Evolutionary conservation across 2,888 invertebrate genomes (phyloP).

Genomic region (Acrocera orbiculus): DNA sequence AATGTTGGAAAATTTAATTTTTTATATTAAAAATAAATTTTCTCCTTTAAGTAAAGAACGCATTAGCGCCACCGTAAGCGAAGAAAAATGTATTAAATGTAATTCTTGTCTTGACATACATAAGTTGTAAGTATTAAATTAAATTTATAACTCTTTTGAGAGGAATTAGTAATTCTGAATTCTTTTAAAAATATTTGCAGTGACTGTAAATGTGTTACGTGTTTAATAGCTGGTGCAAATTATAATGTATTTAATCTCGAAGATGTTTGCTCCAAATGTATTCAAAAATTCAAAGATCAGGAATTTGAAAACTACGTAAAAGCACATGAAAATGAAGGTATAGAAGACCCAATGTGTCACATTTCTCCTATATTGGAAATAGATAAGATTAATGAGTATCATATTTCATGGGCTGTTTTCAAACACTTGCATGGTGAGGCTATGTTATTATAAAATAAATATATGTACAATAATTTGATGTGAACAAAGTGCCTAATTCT

Average conservation of each 20-base stretch:
- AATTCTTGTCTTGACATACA: slow-evolving; percentile 25
- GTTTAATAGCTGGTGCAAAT: not conserved
- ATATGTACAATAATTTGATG: too few species aligned
- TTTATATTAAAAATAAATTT: slow-evolving; percentile 26
- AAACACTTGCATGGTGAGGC: slow-evolving; percentile 23
- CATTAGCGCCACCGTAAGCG: slow-evolving; percentile 22
- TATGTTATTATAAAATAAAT: not conserved
- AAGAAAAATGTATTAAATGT: slow-evolving; percentile 26
- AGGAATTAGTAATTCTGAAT: too few species aligned
- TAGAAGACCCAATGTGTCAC: slow-evolving; percentile 5
- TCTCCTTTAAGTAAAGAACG: slow-evolving; percentile 23
- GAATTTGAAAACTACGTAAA: too few species aligned
- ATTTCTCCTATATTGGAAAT: slow-evolving; percentile 5
- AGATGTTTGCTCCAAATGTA: too few species aligned
- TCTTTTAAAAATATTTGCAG: too few species aligned
- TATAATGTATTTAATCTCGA: too few species aligned
- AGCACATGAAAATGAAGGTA: slow-evolving; percentile 8
- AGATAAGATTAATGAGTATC: too few species aligned
- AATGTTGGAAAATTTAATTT: slow-evolving; percentile 28
- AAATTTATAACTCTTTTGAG: too few species aligned
- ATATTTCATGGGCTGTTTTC: slow-evolving; percentile 30
- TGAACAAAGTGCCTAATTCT: too few species aligned
- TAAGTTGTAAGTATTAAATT: slow-evolving; percentile 20
- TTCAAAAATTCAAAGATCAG: too few species aligned
- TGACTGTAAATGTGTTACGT: too few species aligned